Evolutionary conservation across 2,113 vertebrate genomes (phyloP), one percentile per base, ranked within the genome.

Genomic region (Nyctibius bracteatus): DNA sequence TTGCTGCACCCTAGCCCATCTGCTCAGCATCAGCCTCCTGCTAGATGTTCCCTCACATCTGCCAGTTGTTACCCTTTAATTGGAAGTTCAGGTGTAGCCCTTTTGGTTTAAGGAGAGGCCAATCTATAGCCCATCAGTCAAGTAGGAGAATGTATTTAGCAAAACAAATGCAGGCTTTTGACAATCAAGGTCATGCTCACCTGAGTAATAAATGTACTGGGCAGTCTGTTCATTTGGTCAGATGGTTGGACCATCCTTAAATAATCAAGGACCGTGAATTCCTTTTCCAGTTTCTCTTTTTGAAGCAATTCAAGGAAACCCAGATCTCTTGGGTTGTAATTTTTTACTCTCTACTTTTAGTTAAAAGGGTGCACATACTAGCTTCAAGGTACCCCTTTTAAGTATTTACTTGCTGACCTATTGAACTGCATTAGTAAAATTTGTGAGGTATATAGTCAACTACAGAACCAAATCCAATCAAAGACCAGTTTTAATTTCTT

Each of bases 1-100:
- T 73, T 86, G 33, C 94, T 86, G 75, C 88, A 54, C 67, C 55
- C 63, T 35, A n/a, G 90, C 88, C 94, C 96, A 93, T 96, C 94
- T 97, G 95, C 95, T 97, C 88, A 88, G 65, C 92, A 92, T 92
- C 94, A 94, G 1, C 80, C 80, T 90, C 82, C 72, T 94, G 88
- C 91, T 83, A 55, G 75, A 88, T 90, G 59, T 74, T 83, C 80
- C 83, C 72, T 91, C 86, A 91, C 92, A 94, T 94, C 86, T 97
- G 92, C 92, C 95, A 94, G 92, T 92, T 95, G 91, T 96, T 97
- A 92, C 67, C 43, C 80, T 74, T 51, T 92, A 63, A 78, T 51
- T 73, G 86, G 51, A 70, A 92, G 80, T 94, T 94, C 72, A 95
- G 94, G 88, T 94, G 61, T 84, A 96, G 55, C 80, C 80, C 68